phyloP scores from a whole-genome alignment of 2,797 vertebrate species.

The Clarias laeviceps region DNA sequence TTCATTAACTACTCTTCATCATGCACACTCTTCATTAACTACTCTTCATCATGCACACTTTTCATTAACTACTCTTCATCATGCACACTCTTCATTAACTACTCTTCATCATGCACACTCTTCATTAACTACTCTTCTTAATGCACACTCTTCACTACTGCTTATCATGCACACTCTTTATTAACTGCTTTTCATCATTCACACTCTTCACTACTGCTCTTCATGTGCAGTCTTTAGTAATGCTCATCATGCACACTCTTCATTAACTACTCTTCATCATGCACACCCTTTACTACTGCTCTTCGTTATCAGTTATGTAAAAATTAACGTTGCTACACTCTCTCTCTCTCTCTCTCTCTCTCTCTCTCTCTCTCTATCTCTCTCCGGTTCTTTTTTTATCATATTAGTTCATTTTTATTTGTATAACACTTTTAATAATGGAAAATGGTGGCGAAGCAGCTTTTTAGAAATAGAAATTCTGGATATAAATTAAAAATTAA shows the following conservation, averaged over 20 bases:
- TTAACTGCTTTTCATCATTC: too few species aligned
- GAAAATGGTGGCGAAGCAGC: too few species aligned
- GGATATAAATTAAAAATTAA: too few species aligned
- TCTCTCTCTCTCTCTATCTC: neutral
- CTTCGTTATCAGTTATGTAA: too few species aligned
- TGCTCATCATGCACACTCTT: neutral
- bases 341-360: neutral
- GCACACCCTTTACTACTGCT: neutral
- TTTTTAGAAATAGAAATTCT: too few species aligned
- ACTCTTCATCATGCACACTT: fast-evolving
- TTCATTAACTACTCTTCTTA: neutral
- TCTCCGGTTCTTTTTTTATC: neutral
- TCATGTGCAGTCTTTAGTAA: neutral
- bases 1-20: too few species aligned
- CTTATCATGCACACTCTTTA: too few species aligned
- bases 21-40: neutral
- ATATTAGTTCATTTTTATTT: neutral
- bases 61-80: too few species aligned
- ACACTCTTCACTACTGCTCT: neutral
- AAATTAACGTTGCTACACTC: neutral
- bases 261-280: neutral
- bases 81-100: neutral
- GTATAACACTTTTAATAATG: too few species aligned
- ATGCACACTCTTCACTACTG: neutral
- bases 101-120: neutral